Percentiles rank a stretch among this genome's conserved stretches.
Conservation (phyloP, 2,888 invertebrate species). For the Heterodera filipjevi region DNA sequence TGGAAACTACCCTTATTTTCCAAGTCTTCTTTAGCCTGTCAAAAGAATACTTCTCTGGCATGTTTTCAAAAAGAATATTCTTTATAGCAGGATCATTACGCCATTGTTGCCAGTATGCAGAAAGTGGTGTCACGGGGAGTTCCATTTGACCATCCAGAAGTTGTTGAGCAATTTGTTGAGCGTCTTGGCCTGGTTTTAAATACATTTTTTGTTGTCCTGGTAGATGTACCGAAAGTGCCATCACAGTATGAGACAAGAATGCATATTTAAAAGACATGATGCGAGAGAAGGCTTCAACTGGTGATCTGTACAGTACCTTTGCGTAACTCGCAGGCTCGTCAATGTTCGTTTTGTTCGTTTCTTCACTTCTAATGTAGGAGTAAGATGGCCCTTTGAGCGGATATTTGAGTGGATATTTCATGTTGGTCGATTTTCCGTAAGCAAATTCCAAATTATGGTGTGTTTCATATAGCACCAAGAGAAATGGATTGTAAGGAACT, state of each 20-base stretch:
- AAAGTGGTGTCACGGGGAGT: not conserved
- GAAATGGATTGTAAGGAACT: constrained; percentile 64
- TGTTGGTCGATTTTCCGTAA: constrained; percentile 1
- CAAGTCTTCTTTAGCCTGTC: not conserved
- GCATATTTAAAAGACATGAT: not conserved
- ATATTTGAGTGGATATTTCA: constrained; percentile 16
- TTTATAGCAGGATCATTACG: not conserved
- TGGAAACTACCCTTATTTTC: not conserved
- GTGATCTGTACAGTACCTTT: not conserved
- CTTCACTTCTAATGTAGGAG: not conserved
- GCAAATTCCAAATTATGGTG: constrained; percentile 55
- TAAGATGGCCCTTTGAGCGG: constrained; percentile 13
- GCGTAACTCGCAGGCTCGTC: constrained; percentile 23
- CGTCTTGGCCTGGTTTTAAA: not conserved
- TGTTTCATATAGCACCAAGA: constrained; percentile 40
- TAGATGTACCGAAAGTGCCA: not conserved
- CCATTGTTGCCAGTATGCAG: constrained; percentile 18
- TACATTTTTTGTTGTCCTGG: constrained; percentile 9
- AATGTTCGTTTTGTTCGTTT: not conserved
- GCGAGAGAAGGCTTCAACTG: not conserved
- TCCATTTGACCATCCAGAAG: not conserved
- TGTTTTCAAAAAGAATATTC: not conserved
- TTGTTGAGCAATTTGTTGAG: not conserved
- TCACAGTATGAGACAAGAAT: not conserved
- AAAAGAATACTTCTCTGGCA: not conserved